Evolutionary conservation across 2,888 invertebrate species (phyloP), one percentile per base, ranked within the genome.

Genomic region (Magallana nippona): DNA sequence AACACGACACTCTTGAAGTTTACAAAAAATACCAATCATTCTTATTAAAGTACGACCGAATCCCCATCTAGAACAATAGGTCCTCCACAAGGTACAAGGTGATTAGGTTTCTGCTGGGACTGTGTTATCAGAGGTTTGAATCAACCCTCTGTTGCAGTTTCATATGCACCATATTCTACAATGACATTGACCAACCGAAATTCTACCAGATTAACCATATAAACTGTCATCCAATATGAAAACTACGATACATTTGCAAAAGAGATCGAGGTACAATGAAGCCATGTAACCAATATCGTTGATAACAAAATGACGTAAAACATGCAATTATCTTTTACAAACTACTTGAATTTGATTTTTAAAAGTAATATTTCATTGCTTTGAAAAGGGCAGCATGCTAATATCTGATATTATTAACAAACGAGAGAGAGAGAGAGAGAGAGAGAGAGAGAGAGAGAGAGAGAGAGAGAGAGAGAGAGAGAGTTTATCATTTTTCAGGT

Each of bases 71-170:
- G 32, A 71, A 71, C 27, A 71, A 71, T 71, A 13, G 13, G 22
- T 15, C 27, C 13, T 32, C 32, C 27, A 2, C 15, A 11, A 13
- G 32, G 71, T 27, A 71, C 71, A 71, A 71, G 71, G 71, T 71
- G 11, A 71, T 32, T 22, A 13, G 32, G 71, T 71, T 71, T 22
- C 71, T 27, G 22, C 44, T 44, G 32, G 32, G 32, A 32, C 32
- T 32, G 32, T 63, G 71, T 71, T 71, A 27, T 71, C 27, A 27
- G 15, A 3, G 8, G 11, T 60, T 27, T 13, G 5, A 2, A 71
- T 71, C 71, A 71, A 13, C 15, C 22, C 32, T 71, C 27, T 71
- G 71, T 11, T 71, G 71, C 71, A 71, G 71, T 71, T 27, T 71
- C 15, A 71, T 27, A 27, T 71, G 27, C 15, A 71, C 71, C 13